Percentiles rank a stretch among this genome's conserved stretches.
Conservation (phyloP, 2,797 vertebrate species). For the Arctocebus calabarensis region DNA sequence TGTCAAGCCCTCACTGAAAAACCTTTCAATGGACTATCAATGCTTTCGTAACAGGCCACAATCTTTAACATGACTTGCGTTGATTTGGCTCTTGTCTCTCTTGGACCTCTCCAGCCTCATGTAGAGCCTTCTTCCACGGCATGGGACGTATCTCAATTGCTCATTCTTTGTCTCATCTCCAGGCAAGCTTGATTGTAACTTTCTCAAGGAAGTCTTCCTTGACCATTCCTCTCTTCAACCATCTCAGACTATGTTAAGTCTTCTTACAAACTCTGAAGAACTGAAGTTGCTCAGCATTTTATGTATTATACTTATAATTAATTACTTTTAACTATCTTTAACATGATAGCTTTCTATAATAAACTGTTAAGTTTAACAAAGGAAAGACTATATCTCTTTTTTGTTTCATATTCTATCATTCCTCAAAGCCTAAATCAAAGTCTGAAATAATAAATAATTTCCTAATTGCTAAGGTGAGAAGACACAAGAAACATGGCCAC, state of each 20-base stretch:
- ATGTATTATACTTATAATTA: neutral
- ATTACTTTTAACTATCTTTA: conserved; percentile 12
- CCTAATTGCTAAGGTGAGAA: conserved; percentile 16
- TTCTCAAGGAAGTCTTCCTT: neutral
- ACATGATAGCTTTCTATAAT: conserved; percentile 5
- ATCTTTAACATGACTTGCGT: neutral
- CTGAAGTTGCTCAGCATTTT: neutral
- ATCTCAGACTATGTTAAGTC: neutral
- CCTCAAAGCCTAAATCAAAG: neutral
- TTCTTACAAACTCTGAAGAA: neutral
- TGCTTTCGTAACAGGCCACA: neutral
- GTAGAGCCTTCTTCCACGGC: neutral
- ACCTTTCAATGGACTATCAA: neutral
- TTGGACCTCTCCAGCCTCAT: neutral
- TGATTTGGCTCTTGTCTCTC: neutral
- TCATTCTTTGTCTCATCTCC: neutral
- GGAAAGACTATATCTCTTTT: neutral
- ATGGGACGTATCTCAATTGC: neutral
- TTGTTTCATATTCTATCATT: neutral
- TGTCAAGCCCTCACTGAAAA: neutral
- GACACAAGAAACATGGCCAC: neutral
- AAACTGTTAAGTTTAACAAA: neutral
- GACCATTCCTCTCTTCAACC: neutral
- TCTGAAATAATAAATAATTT: conserved; percentile 49
- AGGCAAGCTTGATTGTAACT: neutral